Conservation (phyloP, 2,888 invertebrate species). For the Drosophila neotestacea region DNA sequence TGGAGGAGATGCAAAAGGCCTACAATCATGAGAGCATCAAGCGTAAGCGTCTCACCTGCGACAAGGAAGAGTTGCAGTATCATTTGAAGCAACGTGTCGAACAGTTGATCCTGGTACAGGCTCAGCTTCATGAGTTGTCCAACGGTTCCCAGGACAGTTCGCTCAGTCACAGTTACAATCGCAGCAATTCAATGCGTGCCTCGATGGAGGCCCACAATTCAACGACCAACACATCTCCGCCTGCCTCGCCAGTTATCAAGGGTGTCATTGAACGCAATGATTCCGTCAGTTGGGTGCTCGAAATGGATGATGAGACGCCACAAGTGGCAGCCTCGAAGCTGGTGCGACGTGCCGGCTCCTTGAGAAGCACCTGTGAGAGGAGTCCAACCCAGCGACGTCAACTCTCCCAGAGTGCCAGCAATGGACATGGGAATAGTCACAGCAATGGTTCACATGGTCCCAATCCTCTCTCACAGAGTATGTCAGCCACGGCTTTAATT, state of each 20-base stretch:
- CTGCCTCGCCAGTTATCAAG: constrained; percentile 91
- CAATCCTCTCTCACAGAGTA: constrained; percentile 85
- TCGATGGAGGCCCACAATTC: constrained; percentile 1
- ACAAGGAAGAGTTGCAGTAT: constrained; percentile 96
- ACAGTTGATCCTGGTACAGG: constrained; percentile 86
- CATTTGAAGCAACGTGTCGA: constrained; percentile 93
- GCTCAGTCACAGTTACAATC: constrained; percentile 35
- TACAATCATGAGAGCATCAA: constrained; percentile 92
- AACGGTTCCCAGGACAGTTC: constrained; percentile 59
- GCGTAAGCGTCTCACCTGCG: constrained; percentile 91
- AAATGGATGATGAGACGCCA: constrained; percentile 90
- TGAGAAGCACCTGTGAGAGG: constrained; percentile 86
- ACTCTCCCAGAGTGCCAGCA: constrained; percentile 69
- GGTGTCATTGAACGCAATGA: constrained; percentile 94
- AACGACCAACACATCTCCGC: constrained; percentile 85
- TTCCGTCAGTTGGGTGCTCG: constrained; percentile 94
- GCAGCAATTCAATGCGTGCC: constrained; percentile 49
- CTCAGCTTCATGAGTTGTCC: constrained; percentile 79
- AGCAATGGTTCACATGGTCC: constrained; percentile 47
- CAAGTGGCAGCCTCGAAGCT: constrained; percentile 90
- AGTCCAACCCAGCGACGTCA: constrained; percentile 85
- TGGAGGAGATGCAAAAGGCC: constrained; percentile 90
- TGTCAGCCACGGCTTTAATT: constrained; percentile 86
- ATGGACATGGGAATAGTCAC: constrained; percentile 42
- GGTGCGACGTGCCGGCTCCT: constrained; percentile 89